Conservation (phyloP, 2,113 vertebrate genomes). For the Setophaga coronata region DNA sequence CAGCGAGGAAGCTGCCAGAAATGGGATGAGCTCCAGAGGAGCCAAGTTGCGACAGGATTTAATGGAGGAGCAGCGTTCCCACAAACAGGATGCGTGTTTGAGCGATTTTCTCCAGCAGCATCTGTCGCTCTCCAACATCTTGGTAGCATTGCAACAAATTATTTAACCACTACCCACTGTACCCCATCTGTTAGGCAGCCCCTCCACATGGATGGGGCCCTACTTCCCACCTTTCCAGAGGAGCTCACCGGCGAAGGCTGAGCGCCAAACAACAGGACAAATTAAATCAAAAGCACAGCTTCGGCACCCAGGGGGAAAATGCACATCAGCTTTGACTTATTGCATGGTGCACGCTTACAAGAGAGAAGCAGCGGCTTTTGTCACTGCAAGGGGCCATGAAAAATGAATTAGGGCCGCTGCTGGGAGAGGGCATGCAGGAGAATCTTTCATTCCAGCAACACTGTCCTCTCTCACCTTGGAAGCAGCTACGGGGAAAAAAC, state of each 20-base stretch:
- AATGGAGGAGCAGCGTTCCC: neutral
- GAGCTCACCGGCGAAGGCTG: conserved; percentile 53
- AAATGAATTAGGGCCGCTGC: conserved; percentile 83
- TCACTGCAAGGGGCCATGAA: conserved; percentile 82
- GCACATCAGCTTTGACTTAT: conserved; percentile 83
- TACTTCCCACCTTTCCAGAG: conserved; percentile 47
- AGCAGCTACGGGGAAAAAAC: neutral
- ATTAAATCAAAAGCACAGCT: conserved; percentile 79
- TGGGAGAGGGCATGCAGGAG: conserved; percentile 77
- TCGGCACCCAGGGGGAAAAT: conserved; percentile 75
- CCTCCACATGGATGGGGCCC: neutral
- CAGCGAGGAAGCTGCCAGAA: neutral
- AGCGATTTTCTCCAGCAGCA: conserved; percentile 47
- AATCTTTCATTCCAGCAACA: conserved; percentile 76
- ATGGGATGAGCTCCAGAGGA: neutral
- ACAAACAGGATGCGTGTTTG: conserved; percentile 3
- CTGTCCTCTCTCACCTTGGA: conserved; percentile 81
- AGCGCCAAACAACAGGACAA: conserved; percentile 77
- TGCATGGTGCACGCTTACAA: conserved; percentile 72
- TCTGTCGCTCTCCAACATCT: conserved; percentile 62
- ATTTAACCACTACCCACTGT: conserved; percentile 71
- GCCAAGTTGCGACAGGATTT: neutral
- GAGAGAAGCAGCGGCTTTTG: conserved; percentile 79
- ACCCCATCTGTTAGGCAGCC: conserved; percentile 70
- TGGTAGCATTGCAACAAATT: conserved; percentile 65